A percentile compares a stretch with the other conserved stretches of the same genome.
phyloP scores from a whole-genome alignment of 1,140 invertebrate species.

The Anoplolepis gracilipes region DNA sequence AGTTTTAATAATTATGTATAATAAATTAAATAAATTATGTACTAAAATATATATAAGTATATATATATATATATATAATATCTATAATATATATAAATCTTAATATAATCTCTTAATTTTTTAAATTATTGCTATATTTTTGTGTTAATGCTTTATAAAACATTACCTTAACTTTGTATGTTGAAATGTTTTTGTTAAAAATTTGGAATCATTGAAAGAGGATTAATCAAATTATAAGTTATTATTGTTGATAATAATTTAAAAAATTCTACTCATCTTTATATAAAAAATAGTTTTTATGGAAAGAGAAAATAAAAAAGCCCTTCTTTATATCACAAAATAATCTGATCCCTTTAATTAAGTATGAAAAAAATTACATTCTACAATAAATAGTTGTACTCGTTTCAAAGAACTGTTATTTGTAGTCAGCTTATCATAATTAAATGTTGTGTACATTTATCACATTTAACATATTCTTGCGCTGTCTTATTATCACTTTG shows the following conservation, averaged over 20 bases:
- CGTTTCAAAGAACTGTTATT: constrained; percentile 52
- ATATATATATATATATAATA: no score
- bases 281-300: not conserved
- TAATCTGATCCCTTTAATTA: constrained; percentile 13
- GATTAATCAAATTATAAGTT: not conserved
- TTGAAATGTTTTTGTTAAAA: not conserved
- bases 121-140: not conserved
- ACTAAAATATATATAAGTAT: no score
- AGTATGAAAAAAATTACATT: not conserved
- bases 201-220: not conserved
- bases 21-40: constrained; percentile 21
- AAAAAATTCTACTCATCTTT: not conserved
- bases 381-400: not conserved
- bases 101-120: not conserved
- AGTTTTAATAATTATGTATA: not conserved
- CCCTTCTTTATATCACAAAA: constrained; percentile 16
- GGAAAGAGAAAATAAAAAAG: not conserved
- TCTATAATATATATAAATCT: no score
- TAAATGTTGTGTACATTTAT: constrained; percentile 22
- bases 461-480: constrained; percentile 24
- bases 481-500: constrained; percentile 29
- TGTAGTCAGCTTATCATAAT: constrained; percentile 56
- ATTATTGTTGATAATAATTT: not conserved
- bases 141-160: not conserved
- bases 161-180: not conserved